Evolutionary conservation across 2,113 vertebrate genomes (phyloP).

Genomic region (Cardinalis cardinalis): DNA sequence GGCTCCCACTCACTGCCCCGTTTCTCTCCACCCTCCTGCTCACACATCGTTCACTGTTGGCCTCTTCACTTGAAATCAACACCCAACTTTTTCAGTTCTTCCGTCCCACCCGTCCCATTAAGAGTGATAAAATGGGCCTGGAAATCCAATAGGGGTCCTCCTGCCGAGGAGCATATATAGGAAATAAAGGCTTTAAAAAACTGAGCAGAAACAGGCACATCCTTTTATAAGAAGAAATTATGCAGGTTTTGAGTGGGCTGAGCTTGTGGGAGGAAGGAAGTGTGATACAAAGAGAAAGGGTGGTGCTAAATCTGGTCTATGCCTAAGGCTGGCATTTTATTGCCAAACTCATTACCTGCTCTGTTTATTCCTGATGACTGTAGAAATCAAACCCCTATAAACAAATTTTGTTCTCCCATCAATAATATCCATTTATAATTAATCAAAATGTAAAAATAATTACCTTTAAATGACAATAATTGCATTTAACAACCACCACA

Average conservation of each 20-base stretch:
- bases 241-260: conserved; percentile 48
- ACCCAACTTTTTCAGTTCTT: neutral
- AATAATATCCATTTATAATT: conserved; percentile 21
- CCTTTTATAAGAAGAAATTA: neutral
- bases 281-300: conserved; percentile 30
- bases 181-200: conserved; percentile 11
- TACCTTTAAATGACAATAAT: neutral
- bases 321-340: conserved; percentile 36
- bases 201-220: neutral
- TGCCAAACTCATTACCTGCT: conserved; percentile 23
- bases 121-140: neutral
- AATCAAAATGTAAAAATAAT: conserved; percentile 26
- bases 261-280: conserved; percentile 30
- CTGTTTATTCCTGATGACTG: conserved; percentile 5
- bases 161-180: neutral
- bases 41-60: fast-evolving
- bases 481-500: neutral
- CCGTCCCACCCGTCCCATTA: neutral
- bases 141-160: neutral
- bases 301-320: conserved; percentile 15
- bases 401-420: neutral
- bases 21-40: neutral
- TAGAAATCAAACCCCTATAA: neutral
- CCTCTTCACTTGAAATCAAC: neutral
- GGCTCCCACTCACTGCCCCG: neutral